Conservation (phyloP, 2,113 vertebrate genomes). For the Ivindomyrus marchei region DNA sequence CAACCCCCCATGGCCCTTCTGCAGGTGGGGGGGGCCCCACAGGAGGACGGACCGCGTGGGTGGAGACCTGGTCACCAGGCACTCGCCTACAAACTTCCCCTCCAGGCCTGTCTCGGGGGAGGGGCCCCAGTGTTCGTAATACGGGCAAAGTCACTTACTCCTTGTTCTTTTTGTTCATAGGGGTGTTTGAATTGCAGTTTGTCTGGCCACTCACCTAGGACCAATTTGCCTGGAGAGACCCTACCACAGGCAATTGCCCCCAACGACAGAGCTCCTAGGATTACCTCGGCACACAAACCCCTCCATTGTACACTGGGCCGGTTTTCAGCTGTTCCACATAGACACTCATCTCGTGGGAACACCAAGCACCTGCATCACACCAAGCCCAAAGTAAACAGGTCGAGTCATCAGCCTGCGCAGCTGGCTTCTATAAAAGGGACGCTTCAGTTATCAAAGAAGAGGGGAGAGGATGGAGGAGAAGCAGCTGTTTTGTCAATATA, state of each 20-base stretch:
- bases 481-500: background rate
- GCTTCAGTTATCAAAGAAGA: background rate
- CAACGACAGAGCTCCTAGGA: background rate
- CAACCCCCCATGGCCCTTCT: background rate
- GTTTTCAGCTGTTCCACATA: background rate
- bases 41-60: background rate
- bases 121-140: background rate
- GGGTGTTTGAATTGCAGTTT: background rate
- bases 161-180: background rate
- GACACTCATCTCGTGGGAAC: background rate
- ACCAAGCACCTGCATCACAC: background rate
- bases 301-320: background rate
- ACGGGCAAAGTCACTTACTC: background rate
- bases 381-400: background rate
- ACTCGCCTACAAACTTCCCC: background rate
- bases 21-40: background rate
- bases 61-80: background rate
- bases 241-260: background rate
- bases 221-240: background rate
- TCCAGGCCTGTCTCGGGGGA: background rate
- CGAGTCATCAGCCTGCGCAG: background rate
- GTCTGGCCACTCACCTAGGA: background rate
- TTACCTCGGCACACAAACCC: background rate
- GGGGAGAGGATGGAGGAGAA: background rate
- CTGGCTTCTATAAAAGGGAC: background rate